phyloP scores from a whole-genome alignment of 2,888 invertebrate genomes.

The Eubasilissa splendida region DNA sequence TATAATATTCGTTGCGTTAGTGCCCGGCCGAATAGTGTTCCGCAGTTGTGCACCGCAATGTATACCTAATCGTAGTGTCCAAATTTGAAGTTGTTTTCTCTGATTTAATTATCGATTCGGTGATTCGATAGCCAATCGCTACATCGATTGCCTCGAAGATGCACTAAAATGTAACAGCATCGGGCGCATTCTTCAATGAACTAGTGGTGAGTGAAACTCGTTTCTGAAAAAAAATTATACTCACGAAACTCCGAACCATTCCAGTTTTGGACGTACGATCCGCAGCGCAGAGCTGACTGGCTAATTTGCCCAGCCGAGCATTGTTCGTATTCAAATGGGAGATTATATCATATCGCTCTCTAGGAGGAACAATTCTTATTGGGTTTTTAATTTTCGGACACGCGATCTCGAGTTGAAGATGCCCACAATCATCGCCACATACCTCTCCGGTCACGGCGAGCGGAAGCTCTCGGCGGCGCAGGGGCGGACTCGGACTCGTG shows the following conservation, averaged over 20 bases:
- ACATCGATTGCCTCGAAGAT: background rate
- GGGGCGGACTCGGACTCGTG: too few relatives aligned
- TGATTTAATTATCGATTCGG: conserved; percentile 26
- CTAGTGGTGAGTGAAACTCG: conserved; percentile 4
- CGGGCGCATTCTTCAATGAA: conserved; percentile 10
- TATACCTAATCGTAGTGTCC: too few relatives aligned
- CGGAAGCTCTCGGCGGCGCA: too few relatives aligned
- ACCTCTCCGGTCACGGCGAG: too few relatives aligned
- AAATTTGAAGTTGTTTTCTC: background rate
- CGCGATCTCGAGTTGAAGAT: background rate
- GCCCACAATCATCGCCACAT: background rate
- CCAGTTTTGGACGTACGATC: conserved; percentile 28
- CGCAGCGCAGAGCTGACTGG: conserved; percentile 2
- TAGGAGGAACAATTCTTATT: conserved; percentile 14
- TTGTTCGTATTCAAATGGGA: conserved; percentile 29
- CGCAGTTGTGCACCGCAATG: too few relatives aligned
- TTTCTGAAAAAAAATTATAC: conserved; percentile 6
- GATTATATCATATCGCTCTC: conserved; percentile 26
- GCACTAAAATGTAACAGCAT: conserved; percentile 10
- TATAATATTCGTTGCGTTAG: too few relatives aligned
- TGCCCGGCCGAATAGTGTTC: too few relatives aligned
- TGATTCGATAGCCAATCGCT: background rate
- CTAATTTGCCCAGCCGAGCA: conserved; percentile 25
- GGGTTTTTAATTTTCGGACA: conserved; percentile 6
- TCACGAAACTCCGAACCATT: conserved; percentile 1